These are phyloP conservation scores for Melozone crissalis DNA, from an alignment of 2,113 vertebrate genomes.

Conservation along the genomic window DNA sequence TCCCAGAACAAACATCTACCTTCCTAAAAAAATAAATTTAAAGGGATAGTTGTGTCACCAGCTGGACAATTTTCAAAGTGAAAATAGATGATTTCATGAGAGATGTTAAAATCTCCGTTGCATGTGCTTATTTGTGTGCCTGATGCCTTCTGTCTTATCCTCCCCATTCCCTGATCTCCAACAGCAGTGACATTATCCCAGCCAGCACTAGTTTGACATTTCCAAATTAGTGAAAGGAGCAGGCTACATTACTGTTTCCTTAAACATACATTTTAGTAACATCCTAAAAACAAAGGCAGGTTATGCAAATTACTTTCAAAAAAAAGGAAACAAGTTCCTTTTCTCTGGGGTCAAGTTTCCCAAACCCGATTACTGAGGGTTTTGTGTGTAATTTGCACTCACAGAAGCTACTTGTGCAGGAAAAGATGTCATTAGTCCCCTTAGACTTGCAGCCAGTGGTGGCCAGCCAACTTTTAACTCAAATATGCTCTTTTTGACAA, in stretches of 20 bases:
- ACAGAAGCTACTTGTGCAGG: neutral
- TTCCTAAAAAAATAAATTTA: neutral
- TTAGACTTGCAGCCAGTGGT: neutral
- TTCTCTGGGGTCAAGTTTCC: neutral
- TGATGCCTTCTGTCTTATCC: neutral
- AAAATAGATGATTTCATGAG: neutral
- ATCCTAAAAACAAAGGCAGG: neutral
- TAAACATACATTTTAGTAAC: neutral
- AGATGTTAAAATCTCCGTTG: neutral
- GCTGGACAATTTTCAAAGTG: neutral
- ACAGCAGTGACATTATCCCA: neutral
- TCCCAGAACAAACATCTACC: neutral
- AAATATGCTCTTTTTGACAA: neutral
- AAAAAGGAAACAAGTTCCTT: neutral
- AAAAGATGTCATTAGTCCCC: neutral
- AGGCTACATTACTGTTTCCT: neutral
- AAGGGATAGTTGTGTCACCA: neutral
- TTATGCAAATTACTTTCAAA: neutral
- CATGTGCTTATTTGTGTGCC: neutral
- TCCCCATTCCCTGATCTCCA: neutral
- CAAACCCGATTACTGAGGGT: accelerated
- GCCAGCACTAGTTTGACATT: neutral
- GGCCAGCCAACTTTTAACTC: neutral
- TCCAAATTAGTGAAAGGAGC: neutral
- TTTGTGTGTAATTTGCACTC: neutral